Percentiles rank a stretch among this genome's conserved stretches.
Conservation (phyloP, 2,113 vertebrate species). For the Tiliqua scincoides region DNA sequence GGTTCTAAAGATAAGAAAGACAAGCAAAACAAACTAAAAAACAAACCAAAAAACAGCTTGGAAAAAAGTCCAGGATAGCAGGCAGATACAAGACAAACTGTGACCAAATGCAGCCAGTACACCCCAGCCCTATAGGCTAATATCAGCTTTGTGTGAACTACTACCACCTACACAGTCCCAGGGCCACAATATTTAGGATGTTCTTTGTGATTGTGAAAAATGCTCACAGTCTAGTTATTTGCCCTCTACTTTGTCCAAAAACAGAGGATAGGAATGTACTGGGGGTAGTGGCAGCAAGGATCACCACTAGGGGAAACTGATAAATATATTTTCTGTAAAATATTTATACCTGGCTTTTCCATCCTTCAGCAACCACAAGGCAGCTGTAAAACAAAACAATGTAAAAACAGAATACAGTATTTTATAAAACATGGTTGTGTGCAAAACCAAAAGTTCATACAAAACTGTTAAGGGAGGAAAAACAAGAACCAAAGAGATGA, state of each 20-base stretch:
- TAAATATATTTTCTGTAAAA: background rate
- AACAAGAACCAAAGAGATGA: too few relatives aligned
- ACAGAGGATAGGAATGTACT: background rate
- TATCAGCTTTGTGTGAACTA: background rate
- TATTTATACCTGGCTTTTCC: background rate
- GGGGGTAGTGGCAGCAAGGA: background rate
- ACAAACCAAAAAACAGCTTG: background rate
- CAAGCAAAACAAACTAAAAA: background rate
- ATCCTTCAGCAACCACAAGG: background rate
- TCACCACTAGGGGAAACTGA: background rate
- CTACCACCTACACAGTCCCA: background rate
- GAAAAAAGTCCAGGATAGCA: constrained; percentile 29
- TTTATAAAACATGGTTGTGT: background rate
- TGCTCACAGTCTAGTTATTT: background rate
- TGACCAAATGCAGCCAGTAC: background rate
- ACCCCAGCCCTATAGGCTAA: background rate
- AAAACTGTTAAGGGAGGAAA: too few relatives aligned
- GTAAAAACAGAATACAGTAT: background rate
- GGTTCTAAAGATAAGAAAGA: background rate
- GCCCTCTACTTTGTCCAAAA: background rate
- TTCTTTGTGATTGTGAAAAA: background rate
- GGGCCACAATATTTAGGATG: background rate
- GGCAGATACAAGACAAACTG: background rate
- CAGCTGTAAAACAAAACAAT: background rate
- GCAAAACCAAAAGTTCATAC: background rate